Evolutionary conservation across 2,113 vertebrate genomes (phyloP), one percentile per base, ranked within the genome.

Genomic region (Crotalus viridis): DNA sequence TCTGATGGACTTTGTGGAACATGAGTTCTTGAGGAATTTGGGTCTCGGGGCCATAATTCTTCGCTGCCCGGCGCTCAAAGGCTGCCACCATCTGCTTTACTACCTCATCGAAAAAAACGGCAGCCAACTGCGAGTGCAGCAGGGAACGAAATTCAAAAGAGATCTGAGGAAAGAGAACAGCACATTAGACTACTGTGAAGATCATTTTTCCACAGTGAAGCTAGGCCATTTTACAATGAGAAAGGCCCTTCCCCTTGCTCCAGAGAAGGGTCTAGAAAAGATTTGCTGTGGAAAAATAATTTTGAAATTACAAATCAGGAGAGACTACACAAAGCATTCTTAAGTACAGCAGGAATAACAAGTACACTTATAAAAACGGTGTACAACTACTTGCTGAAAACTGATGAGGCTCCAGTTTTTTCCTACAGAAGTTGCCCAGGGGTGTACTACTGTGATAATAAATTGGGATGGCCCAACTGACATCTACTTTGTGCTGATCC

Each of bases 81-180:
- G 99, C 99, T 0, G 97, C 98, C 13, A 99, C 99, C 92, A 99
- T 99, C 97, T 99, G 98, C 97, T 99, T 99, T 43, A 99, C 99
- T 12, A 99, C 99, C 97, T 99, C 98, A 5, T 99, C 99, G 57
- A 99, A 99, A 97, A 99, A 99, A 95, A 99, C 97, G 1, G 98
- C 98, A 96, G 99, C 98, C 95, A 99, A 95, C 97, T 99, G 98
- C 57, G 99, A 99, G 98, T 99, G 99, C 91, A 99, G 98, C 96
- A 99, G 96, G 9, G 99, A 99, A 89, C 99, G 99, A 94, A 99
- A 99, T 97, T 99, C 99, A 48, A 99, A 99, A 95, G 99, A 99
- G 95, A 99, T 99, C 99, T 99, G 97, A 91, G 89, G 92, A 93
- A 52, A 54, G 26, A 93, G 54, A 51, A 81, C 74, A 81, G 74